Percentiles rank a stretch among this genome's conserved stretches.
Conservation (phyloP, 2,888 invertebrate genomes). For the Leptinotarsa juncta region DNA sequence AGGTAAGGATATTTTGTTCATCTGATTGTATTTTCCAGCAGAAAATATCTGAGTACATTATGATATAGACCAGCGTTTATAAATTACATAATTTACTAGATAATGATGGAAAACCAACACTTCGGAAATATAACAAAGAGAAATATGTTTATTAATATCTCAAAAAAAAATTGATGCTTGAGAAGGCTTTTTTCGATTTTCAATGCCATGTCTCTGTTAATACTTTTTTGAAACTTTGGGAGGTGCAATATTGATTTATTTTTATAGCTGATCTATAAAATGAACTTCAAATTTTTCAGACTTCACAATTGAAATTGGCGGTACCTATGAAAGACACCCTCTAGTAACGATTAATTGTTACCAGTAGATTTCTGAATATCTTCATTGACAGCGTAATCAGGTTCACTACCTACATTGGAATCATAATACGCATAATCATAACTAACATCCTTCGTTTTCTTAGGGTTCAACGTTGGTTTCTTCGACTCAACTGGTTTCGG, state of each 20-base stretch:
- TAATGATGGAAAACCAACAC: too few relatives aligned
- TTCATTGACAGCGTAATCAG: conserved; percentile 63
- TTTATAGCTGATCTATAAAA: neutral
- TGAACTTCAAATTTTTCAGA: neutral
- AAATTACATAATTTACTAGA: neutral
- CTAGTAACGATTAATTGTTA: conserved; percentile 53
- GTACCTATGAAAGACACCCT: conserved; percentile 35
- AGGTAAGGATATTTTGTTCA: neutral
- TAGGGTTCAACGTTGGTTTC: conserved; percentile 44
- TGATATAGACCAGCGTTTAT: neutral
- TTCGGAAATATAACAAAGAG: too few relatives aligned
- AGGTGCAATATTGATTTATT: neutral
- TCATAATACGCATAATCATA: conserved; percentile 92
- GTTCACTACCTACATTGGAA: conserved; percentile 57
- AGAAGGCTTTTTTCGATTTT: neutral
- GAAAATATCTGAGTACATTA: neutral
- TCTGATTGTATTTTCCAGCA: neutral
- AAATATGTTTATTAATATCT: too few relatives aligned
- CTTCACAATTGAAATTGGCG: neutral
- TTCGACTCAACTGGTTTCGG: conserved; percentile 50
- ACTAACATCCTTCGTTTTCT: conserved; percentile 76
- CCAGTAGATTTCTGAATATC: conserved; percentile 72
- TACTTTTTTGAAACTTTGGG: neutral
- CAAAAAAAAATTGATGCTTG: neutral
- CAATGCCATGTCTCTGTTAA: too few relatives aligned